phyloP scores from a whole-genome alignment of 2,797 vertebrate genomes.

The Sebastes matsubarae region DNA sequence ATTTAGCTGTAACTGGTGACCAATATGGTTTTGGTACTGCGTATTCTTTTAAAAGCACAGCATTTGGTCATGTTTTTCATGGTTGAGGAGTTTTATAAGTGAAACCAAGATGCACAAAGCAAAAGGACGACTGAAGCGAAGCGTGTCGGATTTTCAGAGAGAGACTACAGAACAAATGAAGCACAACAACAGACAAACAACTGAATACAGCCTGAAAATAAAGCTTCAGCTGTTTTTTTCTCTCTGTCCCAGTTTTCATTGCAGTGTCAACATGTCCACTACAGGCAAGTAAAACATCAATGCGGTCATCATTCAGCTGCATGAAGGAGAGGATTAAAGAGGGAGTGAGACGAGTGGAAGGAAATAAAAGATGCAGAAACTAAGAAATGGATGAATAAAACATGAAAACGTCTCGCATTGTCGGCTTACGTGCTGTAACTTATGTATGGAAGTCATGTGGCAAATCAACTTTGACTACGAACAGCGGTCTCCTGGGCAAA shows the following conservation, averaged over 20 bases:
- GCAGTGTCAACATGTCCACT: background rate
- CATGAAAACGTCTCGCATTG: background rate
- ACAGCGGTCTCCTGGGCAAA: too few species aligned
- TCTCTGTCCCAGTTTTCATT: background rate
- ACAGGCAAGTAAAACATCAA: background rate
- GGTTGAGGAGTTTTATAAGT: background rate
- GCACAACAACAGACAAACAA: background rate
- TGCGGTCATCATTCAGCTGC: background rate
- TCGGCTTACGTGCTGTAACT: too few species aligned
- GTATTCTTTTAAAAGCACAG: background rate
- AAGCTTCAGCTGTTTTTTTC: background rate
- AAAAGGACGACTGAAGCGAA: background rate
- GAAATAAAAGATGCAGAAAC: background rate
- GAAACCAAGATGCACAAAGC: background rate
- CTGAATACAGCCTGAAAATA: background rate
- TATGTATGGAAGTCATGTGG: too few species aligned
- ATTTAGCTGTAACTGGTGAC: background rate
- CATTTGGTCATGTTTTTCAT: background rate
- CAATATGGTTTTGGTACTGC: background rate
- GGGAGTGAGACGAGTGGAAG: background rate
- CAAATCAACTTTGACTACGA: too few species aligned
- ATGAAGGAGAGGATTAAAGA: background rate
- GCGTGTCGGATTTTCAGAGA: background rate
- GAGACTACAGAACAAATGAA: background rate
- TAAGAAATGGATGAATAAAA: background rate